Evolutionary conservation across 2,888 invertebrate genomes (phyloP).

Genomic region (Therioaphis trifolii): DNA sequence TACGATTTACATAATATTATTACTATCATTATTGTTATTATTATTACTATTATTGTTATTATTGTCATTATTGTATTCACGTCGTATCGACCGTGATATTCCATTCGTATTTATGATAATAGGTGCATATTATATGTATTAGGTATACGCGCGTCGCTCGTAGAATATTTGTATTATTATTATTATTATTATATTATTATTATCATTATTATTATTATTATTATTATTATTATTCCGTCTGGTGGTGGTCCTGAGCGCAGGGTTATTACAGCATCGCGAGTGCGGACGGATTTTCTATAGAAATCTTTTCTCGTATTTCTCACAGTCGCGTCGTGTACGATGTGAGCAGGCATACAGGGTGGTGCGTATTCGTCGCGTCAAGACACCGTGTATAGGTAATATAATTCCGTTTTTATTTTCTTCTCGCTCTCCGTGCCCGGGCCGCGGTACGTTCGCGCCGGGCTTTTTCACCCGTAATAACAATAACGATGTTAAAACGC

Average conservation of each 20-base stretch:
- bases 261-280: no score
- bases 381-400: not conserved
- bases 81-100: no score
- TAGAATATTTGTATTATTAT: no score
- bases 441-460: not conserved
- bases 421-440: not conserved
- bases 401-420: not conserved
- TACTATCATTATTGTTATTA: not conserved
- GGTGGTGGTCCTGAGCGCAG: no score
- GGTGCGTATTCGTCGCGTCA: no score
- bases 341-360: no score
- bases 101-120: no score
- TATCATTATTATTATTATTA: not conserved
- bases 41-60: not conserved
- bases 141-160: no score
- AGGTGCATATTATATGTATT: no score
- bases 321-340: no score
- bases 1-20: not conserved
- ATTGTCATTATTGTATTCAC: not conserved
- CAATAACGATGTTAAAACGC: no score
- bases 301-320: not conserved
- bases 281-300: not conserved
- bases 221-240: not conserved
- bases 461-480: no score
- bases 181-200: not conserved